Conservation (phyloP, 2,888 invertebrate genomes). For the Arenicola marina region DNA sequence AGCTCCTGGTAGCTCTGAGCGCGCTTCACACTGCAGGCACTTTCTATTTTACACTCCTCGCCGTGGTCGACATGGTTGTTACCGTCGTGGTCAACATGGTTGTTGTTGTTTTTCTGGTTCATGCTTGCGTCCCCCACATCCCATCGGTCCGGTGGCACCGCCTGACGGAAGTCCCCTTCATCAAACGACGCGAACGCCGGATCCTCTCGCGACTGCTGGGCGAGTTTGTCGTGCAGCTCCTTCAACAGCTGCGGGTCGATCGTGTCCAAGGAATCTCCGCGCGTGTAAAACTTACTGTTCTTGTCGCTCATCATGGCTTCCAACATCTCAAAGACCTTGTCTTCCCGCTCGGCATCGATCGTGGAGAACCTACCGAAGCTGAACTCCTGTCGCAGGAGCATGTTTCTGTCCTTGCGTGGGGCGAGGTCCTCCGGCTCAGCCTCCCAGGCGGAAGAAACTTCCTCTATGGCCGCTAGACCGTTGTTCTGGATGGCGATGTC, state of each 20-base stretch:
- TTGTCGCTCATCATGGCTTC: conserved; percentile 4
- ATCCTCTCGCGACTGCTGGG: not conserved
- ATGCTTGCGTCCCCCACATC: not conserved
- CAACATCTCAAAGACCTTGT: not conserved
- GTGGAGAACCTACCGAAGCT: not conserved
- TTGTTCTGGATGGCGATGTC: not conserved
- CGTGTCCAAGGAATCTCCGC: not conserved
- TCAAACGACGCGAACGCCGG: too few relatives aligned
- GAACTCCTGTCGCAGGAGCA: too few relatives aligned
- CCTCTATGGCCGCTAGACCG: not conserved
- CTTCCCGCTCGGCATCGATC: not conserved
- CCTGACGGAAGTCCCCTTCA: not conserved
- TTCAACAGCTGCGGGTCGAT: not conserved
- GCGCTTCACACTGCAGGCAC: not conserved
- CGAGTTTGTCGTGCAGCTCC: not conserved
- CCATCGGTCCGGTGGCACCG: not conserved
- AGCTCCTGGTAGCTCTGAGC: conserved; percentile 29
- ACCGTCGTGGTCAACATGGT: too few relatives aligned
- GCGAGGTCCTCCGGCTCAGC: not conserved
- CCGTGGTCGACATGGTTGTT: too few relatives aligned
- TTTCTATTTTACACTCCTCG: too few relatives aligned
- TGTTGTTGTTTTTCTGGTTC: too few relatives aligned
- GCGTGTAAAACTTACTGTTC: not conserved
- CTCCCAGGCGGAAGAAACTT: conserved; percentile 4
- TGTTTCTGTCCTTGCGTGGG: not conserved